Conservation (phyloP, 2,888 invertebrate species). For the Tetrapedia diversipes region DNA sequence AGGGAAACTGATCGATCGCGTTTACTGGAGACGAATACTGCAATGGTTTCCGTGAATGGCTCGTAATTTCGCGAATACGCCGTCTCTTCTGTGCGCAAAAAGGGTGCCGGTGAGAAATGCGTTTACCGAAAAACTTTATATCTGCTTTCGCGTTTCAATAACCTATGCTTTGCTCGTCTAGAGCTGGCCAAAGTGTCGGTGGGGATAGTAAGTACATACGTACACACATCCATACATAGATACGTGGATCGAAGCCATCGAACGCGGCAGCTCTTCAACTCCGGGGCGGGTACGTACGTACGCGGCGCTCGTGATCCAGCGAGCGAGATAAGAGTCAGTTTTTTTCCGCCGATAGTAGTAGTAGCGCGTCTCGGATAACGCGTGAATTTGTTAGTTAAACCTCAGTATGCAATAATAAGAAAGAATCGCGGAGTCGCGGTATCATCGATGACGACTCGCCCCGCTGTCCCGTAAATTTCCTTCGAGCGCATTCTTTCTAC, state of each 20-base stretch:
- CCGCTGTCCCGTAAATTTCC: slow-evolving; percentile 28
- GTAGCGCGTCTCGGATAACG: not conserved
- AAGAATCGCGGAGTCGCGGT: not conserved
- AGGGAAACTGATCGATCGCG: not conserved
- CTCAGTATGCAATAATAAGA: not conserved
- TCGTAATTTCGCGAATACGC: not conserved
- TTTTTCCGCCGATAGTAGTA: slow-evolving; percentile 37
- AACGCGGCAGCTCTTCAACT: not conserved
- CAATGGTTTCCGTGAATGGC: not conserved
- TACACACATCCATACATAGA: too few species aligned
- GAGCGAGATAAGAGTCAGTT: slow-evolving; percentile 12
- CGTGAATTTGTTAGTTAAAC: not conserved
- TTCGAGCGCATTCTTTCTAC: too few species aligned
- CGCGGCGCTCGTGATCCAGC: not conserved
- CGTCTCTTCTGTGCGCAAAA: not conserved
- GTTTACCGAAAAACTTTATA: not conserved
- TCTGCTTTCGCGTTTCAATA: not conserved
- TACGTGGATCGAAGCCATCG: not conserved
- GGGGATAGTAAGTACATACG: too few species aligned
- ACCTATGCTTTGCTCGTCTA: too few species aligned
- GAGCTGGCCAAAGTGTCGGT: too few species aligned
- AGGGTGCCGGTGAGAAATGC: too few species aligned
- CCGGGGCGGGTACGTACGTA: not conserved
- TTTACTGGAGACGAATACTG: too few species aligned
- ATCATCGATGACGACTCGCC: not conserved